phyloP scores from a whole-genome alignment of 2,888 invertebrate genomes.

The Callosobruchus maculatus region DNA sequence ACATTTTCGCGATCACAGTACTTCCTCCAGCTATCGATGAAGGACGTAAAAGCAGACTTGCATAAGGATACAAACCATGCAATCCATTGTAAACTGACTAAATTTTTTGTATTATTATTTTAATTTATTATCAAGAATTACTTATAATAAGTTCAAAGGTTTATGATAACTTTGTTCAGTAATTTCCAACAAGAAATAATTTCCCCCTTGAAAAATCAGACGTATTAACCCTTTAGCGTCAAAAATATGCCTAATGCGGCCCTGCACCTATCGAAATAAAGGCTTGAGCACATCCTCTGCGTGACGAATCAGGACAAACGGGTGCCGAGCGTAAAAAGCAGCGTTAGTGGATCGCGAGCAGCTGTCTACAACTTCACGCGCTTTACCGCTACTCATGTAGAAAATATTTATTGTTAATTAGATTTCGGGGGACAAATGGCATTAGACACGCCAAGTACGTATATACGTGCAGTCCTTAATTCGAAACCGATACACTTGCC shows the following conservation, averaged over 20 bases:
- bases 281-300: not conserved
- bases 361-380: constrained; percentile 32
- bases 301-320: not conserved
- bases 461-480: not conserved
- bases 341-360: constrained; percentile 18
- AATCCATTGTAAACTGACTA: no score
- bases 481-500: not conserved
- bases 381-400: constrained; percentile 25
- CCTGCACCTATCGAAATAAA: not conserved
- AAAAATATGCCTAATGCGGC: not conserved
- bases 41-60: no score
- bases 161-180: no score
- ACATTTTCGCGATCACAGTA: no score
- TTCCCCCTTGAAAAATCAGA: no score
- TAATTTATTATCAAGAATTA: no score
- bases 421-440: constrained; percentile 21
- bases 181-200: no score
- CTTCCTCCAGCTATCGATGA: no score
- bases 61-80: no score
- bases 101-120: no score
- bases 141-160: no score
- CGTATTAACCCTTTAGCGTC: no score
- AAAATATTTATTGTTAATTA: constrained; percentile 30
- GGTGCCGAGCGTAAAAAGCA: not conserved
- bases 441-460: not conserved